phyloP scores from a whole-genome alignment of 2,888 invertebrate species.

The Apodemia mormo region DNA sequence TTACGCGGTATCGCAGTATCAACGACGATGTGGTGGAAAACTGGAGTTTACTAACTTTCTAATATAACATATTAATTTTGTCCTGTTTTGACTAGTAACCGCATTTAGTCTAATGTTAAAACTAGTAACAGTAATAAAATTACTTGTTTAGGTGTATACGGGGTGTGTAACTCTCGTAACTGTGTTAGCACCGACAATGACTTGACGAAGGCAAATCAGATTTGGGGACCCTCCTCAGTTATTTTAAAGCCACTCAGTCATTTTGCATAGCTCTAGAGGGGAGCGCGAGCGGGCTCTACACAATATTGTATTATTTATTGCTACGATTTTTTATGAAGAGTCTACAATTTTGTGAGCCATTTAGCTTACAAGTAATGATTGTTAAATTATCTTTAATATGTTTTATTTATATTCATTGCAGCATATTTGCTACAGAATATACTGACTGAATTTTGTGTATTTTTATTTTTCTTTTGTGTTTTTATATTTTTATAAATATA shows the following conservation, averaged over 20 bases:
- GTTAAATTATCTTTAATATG: slow-evolving; percentile 1
- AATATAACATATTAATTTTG: background rate
- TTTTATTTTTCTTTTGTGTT: too few relatives aligned
- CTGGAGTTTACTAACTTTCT: too few relatives aligned
- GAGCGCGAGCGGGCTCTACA: slow-evolving; percentile 30
- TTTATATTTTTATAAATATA: too few relatives aligned
- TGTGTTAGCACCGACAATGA: slow-evolving; percentile 73
- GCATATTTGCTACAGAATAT: background rate
- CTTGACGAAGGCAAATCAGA: slow-evolving; percentile 80
- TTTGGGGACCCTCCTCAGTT: slow-evolving; percentile 73
- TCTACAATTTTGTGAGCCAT: slow-evolving; percentile 4
- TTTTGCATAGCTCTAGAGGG: slow-evolving; percentile 65
- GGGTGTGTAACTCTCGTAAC: slow-evolving; percentile 55
- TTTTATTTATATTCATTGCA: background rate
- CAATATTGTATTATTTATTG: slow-evolving; percentile 35
- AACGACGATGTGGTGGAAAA: too few relatives aligned
- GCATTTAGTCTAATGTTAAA: background rate
- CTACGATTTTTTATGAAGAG: slow-evolving; percentile 7
- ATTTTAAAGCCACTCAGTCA: slow-evolving; percentile 76
- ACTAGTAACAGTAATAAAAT: slow-evolving; percentile 18
- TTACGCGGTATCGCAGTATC: too few relatives aligned
- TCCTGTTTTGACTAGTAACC: background rate
- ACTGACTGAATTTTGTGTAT: too few relatives aligned
- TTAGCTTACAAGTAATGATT: slow-evolving; percentile 5
- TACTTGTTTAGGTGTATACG: slow-evolving; percentile 32